A percentile compares a stretch with the other conserved stretches of the same genome.
Evolutionary conservation across 53 echinoderm and acorn worm species (phyloP).

Genomic region (Echinometra lucunter): DNA sequence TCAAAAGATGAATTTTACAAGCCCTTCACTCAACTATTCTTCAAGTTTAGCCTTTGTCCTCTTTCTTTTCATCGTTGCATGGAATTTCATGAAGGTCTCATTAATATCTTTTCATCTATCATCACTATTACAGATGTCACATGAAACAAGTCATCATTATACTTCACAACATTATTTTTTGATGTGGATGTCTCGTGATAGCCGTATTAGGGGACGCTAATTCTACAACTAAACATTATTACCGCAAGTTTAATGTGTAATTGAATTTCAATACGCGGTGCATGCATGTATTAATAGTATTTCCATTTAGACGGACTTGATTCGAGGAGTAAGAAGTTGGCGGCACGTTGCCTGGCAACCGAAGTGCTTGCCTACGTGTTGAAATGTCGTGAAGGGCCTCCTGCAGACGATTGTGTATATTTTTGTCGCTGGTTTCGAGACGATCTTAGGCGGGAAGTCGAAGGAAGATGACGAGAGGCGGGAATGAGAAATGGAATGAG

Average conservation of each 20-base stretch:
- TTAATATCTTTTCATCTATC: neutral
- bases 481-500: too few relatives aligned
- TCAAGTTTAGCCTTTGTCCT: neutral
- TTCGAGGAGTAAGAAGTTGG: neutral
- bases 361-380: conserved; percentile 27
- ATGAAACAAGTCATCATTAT: neutral
- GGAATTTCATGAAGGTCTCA: neutral
- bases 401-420: neutral
- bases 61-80: neutral
- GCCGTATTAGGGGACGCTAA: neutral
- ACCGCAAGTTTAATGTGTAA: neutral
- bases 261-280: neutral
- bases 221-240: too few relatives aligned
- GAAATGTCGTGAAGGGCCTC: neutral
- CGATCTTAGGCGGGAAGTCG: neutral
- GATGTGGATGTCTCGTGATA: too few relatives aligned
- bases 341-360: conserved; percentile 13
- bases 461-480: neutral
- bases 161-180: neutral
- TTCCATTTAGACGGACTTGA: neutral
- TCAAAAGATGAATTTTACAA: too few relatives aligned
- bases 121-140: neutral
- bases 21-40: too few relatives aligned
- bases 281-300: neutral
- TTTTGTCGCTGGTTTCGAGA: neutral